A percentile compares a stretch with the other conserved stretches of the same genome.
Conservation (phyloP, 2,797 vertebrate species). For the Staurois parvus region DNA sequence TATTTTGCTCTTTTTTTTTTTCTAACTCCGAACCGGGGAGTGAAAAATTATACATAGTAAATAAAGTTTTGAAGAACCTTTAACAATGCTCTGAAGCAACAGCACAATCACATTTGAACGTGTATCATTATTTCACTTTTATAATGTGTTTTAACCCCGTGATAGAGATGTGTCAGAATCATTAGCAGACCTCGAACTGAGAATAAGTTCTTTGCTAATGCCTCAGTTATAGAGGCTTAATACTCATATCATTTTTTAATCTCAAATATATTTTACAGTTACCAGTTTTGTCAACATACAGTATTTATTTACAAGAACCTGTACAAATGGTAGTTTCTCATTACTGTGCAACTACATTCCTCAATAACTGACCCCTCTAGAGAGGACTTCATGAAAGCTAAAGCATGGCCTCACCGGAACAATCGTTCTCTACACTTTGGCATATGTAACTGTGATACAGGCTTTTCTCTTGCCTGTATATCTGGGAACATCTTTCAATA, state of each 20-base stretch:
- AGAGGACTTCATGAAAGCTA: slow-evolving; percentile 33
- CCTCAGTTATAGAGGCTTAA: slow-evolving; percentile 34
- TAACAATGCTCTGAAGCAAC: slow-evolving; percentile 54
- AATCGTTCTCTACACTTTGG: slow-evolving; percentile 32
- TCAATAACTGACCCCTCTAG: slow-evolving; percentile 11
- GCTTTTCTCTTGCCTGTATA: slow-evolving; percentile 21
- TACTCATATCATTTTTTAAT: slow-evolving; percentile 48
- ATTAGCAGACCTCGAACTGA: slow-evolving; percentile 53
- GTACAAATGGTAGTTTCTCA: slow-evolving; percentile 47
- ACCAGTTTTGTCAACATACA: slow-evolving; percentile 50
- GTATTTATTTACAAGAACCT: slow-evolving; percentile 57
- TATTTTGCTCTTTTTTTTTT: slow-evolving; percentile 17
- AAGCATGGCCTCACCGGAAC: slow-evolving; percentile 22
- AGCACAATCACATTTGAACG: slow-evolving; percentile 47
- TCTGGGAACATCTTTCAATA: slow-evolving; percentile 53
- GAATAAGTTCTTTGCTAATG: slow-evolving; percentile 45
- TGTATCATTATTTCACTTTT: slow-evolving; percentile 52
- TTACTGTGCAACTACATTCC: slow-evolving; percentile 56
- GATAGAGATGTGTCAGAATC: slow-evolving; percentile 54
- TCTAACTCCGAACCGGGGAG: slow-evolving; percentile 15
- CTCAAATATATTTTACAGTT: slow-evolving; percentile 55
- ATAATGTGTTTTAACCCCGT: slow-evolving; percentile 48
- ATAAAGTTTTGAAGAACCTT: slow-evolving; percentile 37
- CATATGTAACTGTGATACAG: slow-evolving; percentile 40
- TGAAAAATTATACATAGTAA: slow-evolving; percentile 50